phyloP scores from a whole-genome alignment of 2,113 vertebrate genomes.

The Lepisosteus oculatus region DNA sequence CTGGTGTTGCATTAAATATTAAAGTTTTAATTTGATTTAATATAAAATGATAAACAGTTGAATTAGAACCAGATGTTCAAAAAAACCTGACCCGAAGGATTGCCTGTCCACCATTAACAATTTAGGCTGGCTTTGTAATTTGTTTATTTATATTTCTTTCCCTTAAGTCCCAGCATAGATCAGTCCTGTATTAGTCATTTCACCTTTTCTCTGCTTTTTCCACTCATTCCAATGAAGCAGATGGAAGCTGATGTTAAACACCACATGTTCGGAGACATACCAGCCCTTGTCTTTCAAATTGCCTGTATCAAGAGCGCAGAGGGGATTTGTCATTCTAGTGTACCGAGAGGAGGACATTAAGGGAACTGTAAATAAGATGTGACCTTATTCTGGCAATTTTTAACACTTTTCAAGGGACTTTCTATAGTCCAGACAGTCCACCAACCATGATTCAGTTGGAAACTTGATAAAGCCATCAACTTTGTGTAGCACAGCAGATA shows the following conservation, averaged over 20 bases:
- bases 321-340: too few relatives aligned
- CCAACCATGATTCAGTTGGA: too few relatives aligned
- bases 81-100: not conserved
- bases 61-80: not conserved
- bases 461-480: too few relatives aligned
- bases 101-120: not conserved
- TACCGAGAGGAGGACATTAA: too few relatives aligned
- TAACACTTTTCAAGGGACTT: too few relatives aligned
- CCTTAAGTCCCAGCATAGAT: conserved; percentile 1
- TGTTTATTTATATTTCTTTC: conserved; percentile 4
- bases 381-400: too few relatives aligned
- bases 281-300: not conserved
- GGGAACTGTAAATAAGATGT: too few relatives aligned
- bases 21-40: conserved; percentile 1
- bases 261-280: not conserved
- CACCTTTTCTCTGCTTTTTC: conserved; percentile 4
- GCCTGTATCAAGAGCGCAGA: too few relatives aligned
- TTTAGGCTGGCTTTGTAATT: not conserved
- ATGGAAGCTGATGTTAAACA: conserved; percentile 4
- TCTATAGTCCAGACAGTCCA: too few relatives aligned
- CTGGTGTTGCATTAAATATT: conserved; percentile 1
- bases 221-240: not conserved
- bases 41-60: conserved; percentile 6
- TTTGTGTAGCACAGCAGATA: too few relatives aligned
- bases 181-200: conserved; percentile 2